Base-by-base conservation (phyloP, 2,888 invertebrate species). In the Morpho achilles region DNA sequence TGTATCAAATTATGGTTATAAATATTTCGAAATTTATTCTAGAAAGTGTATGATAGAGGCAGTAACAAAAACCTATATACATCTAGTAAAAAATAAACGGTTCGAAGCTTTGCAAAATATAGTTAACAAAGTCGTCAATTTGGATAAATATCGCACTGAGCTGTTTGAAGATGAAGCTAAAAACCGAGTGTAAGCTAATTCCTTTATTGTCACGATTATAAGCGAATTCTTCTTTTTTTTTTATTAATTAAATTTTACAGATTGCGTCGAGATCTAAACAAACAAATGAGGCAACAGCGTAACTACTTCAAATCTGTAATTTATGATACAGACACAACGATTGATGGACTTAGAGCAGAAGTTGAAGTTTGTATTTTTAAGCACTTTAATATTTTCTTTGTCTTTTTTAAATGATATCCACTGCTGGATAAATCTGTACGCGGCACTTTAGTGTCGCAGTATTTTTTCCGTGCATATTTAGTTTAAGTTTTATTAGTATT, bases 251-350 rank as follows among this genome's bases (percentile, higher is more conserved):
- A 22, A 32, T 55, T 55, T 50, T 67, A 8, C 61, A 86, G 86
- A 2, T 16, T 65, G 39, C 71, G 74, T 6, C 75, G 67, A 46
- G 87, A 87, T 0, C 56, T 82, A 22, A 62, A 62, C 9, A 80
- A 67, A 59, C 85, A 84, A 65, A 53, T 83, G 44, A 72, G 85
- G 10, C 79, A 75, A 45, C 82, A 79, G 59, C 73, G 82, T 3
- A 85, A 79, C 55, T 82, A 84, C 62, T 68, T 74, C 23, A 84
- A 80, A 61, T 72, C 80, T 0, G 73, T 77, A 2, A 66, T 73
- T 43, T 86, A 86, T 60, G 84, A 85, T 39, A 74, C 77, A 2
- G 72, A 87, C 42, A 62, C 63, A 23, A 59, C 64, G 10, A 82
- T 85, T 55, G 78, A 79, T 43, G 59, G 61, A 0, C 69, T 87